Percentiles rank a stretch among this genome's conserved stretches.
Evolutionary conservation across 2,888 invertebrate species (phyloP).

Genomic region (Byasa hedistus): DNA sequence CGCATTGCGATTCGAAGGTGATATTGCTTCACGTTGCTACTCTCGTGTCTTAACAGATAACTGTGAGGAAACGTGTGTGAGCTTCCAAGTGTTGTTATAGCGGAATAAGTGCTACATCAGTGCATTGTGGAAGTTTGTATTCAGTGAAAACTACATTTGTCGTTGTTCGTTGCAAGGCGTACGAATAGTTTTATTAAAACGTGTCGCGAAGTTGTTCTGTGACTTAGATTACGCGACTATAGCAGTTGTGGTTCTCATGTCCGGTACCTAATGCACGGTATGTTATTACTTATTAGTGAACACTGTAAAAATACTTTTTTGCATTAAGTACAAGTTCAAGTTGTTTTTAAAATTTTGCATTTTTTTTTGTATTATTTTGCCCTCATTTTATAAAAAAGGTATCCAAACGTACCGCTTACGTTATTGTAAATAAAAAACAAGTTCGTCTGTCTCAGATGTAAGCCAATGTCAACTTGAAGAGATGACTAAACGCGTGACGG

Average conservation of each 20-base stretch:
- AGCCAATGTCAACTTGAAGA: conserved; percentile 28
- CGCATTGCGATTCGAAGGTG: conserved; percentile 70
- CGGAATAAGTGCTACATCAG: conserved; percentile 64
- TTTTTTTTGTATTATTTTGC: neutral
- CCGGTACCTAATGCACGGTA: conserved; percentile 65
- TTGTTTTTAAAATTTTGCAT: neutral
- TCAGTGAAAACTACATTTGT: conserved; percentile 66
- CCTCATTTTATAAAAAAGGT: neutral
- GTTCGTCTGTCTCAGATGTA: conserved; percentile 21
- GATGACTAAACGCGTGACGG: conserved; percentile 17
- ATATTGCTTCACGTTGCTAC: conserved; percentile 69
- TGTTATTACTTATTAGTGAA: conserved; percentile 43
- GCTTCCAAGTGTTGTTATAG: conserved; percentile 62
- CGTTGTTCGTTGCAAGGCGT: conserved; percentile 53
- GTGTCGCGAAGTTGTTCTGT: conserved; percentile 67
- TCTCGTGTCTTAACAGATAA: conserved; percentile 65
- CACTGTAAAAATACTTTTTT: neutral
- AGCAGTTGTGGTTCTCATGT: conserved; percentile 33
- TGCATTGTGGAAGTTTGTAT: conserved; percentile 69
- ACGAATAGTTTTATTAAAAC: conserved; percentile 64
- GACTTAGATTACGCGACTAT: conserved; percentile 65
- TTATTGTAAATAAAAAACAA: conserved; percentile 20
- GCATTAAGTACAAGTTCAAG: neutral
- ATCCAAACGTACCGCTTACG: conserved; percentile 9
- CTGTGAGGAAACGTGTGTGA: conserved; percentile 72